phyloP scores from a whole-genome alignment of 2,113 vertebrate genomes.

The Aegypius monachus region DNA sequence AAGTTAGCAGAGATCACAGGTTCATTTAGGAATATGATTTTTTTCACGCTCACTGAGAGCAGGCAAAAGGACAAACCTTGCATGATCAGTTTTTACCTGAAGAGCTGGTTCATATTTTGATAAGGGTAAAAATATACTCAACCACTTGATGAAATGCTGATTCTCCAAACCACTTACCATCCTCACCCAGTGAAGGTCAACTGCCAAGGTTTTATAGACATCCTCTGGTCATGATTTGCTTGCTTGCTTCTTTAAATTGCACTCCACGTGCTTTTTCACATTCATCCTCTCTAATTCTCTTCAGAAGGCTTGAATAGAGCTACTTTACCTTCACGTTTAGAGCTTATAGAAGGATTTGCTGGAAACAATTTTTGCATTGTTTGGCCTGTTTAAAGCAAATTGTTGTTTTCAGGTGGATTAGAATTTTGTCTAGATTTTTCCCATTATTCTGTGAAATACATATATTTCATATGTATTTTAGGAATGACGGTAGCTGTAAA shows the following conservation, averaged over 20 bases:
- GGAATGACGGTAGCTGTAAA: neutral
- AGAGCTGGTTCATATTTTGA: slow-evolving; percentile 1
- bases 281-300: slow-evolving; percentile 1
- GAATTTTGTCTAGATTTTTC: neutral
- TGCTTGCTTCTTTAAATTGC: slow-evolving; percentile 27
- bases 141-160: slow-evolving; percentile 16
- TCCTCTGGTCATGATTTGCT: neutral
- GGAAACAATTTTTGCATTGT: neutral
- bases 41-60: slow-evolving; percentile 31
- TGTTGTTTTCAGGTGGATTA: neutral
- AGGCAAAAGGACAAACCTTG: slow-evolving; percentile 30
- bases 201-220: slow-evolving; percentile 55
- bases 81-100: slow-evolving; percentile 36
- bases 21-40: slow-evolving; percentile 25
- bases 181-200: slow-evolving; percentile 55
- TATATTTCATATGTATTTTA: neutral
- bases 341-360: neutral
- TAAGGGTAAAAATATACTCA: slow-evolving; percentile 17
- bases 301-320: neutral
- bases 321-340: neutral
- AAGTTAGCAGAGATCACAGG: neutral
- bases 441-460: neutral
- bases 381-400: neutral
- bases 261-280: neutral
- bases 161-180: slow-evolving; percentile 46